Evolutionary conservation across 2,113 vertebrate species (phyloP), one percentile per base, ranked within the genome.

Genomic region (Spermophilus dauricus): DNA sequence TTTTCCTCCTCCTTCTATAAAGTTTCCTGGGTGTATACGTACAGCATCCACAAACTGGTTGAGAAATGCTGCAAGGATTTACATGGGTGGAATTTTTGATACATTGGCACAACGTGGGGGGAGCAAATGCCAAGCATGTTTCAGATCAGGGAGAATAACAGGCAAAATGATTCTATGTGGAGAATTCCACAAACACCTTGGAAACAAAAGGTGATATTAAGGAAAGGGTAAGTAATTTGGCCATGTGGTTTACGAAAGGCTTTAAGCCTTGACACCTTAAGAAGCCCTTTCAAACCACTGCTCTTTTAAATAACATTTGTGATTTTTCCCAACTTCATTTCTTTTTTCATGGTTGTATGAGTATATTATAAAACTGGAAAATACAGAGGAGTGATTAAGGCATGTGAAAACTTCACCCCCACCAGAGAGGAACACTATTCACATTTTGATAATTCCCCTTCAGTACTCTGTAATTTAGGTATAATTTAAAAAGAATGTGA

Each of bases 51-150:
- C 56, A 88, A 18, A 80, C 51, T 45, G 48, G 17, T 17, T 48
- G 32, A 80, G 76, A 92, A 96, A 83, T 39, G 67, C 61, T 94
- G 61, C 45, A 53, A 83, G 39, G 22, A 76, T 91, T 92, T 69
- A 90, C 17, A 70, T 13, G 76, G 86, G 61, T 82, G 77, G 76
- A 87, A 67, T 95, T 86, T 89, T 53, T 72, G 91, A 82, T 87
- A 90, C 42, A 53, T 91, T 82, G 72, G 56, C 45, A 51, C 56
- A 9, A 75, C 89, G 78, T 70, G 61, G 45, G 17, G 63, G 53
- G 37, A 94, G 69, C 37, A 89, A 95, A 97, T 92, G 94, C 78
- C 90, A 97, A 94, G 69, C 28, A 72, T 78, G 78, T 53, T 90
- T 76, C 58, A 82, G 81, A 69, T 65, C 53, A 53, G 76, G 30